Base-by-base conservation (phyloP, 2,888 invertebrate genomes). In the Cheilosia impressa region DNA sequence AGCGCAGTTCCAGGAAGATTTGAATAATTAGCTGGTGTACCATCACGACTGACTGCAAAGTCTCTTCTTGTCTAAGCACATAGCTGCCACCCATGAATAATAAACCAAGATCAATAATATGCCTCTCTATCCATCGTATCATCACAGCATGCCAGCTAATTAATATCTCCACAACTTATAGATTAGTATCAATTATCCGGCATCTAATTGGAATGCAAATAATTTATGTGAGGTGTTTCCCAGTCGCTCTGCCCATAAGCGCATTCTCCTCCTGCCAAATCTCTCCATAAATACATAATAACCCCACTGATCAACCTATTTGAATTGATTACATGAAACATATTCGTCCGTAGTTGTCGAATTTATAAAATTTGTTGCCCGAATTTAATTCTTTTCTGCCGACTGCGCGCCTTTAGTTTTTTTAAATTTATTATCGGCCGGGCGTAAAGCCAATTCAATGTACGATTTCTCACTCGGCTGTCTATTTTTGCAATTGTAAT, bases 401-500 rank as follows among this genome's bases (percentile, higher is more conserved):
- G 15, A 19, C 31, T 31, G 50, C 57, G 47, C 31, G 83, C 47
- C 62, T 75, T 58, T 41, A 34, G 41, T 60, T 53, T 31, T 38
- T 71, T n/a, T 53, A 72, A 80, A 85, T 81, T 72, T 72, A 85
- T 76, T 66, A 63, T 81, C 72, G 31, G 50, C 63, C 57, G 85
- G 85, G 85, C 85, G 81, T 47, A 63, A 81, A 81, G 85, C 85
- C 85, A 85, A 85, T 77, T 72, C 81, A 57, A 81, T 81, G 85
- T 84, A 80, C 80, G 63, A 75, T 79, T 75, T 71, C 76, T 85
- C 77, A 85, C 72, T 66, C 24, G 27, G 66, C 55, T 81, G 63
- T 81, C 85, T 85, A 85, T 85, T 85, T 85, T 81, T 81, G 76
- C 81, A 85, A 85, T 81, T 81, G 85, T 80, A 85, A 85, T 81